A percentile compares a stretch with the other conserved stretches of the same genome.
Evolutionary conservation across 2,888 invertebrate species (phyloP).

Genomic region (Callinectes sapidus): DNA sequence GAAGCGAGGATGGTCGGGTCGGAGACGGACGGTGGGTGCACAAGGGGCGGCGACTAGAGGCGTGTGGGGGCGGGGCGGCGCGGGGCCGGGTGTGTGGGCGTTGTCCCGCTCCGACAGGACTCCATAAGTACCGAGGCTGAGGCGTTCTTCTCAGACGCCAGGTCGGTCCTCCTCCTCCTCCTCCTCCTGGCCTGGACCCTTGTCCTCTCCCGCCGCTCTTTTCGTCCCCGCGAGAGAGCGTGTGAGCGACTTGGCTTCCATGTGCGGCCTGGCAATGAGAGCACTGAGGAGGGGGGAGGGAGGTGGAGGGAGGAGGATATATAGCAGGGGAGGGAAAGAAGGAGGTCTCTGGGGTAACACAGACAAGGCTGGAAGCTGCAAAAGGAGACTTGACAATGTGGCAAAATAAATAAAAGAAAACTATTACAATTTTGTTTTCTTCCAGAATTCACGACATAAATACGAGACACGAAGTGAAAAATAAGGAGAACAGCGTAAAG

Average conservation of each 20-base stretch:
- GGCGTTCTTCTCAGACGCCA: conserved; percentile 14
- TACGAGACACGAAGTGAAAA: neutral
- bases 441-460: neutral
- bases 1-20: conserved; percentile 15
- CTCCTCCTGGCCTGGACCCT: conserved; percentile 10
- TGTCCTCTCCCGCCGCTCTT: conserved; percentile 19
- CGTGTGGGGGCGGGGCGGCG: conserved; percentile 38
- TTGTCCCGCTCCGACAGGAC: conserved; percentile 50
- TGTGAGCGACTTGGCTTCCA: neutral
- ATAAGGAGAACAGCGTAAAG: neutral
- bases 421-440: neutral
- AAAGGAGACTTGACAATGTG: neutral
- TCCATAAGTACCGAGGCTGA: conserved; percentile 53
- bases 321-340: neutral
- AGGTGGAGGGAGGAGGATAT: neutral
- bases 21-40: conserved; percentile 4
- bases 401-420: neutral
- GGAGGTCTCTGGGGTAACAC: neutral
- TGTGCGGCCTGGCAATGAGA: conserved; percentile 13
- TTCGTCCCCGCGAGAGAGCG: conserved; percentile 29
- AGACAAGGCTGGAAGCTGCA: conserved; percentile 4
- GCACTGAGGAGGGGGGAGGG: neutral
- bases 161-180: neutral
- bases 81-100: conserved; percentile 55
- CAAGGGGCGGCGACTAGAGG: conserved; percentile 22